A percentile compares a stretch with the other conserved stretches of the same genome.
Evolutionary conservation across 2,797 vertebrate species (phyloP).

Genomic region (Eulemur rubriventer): DNA sequence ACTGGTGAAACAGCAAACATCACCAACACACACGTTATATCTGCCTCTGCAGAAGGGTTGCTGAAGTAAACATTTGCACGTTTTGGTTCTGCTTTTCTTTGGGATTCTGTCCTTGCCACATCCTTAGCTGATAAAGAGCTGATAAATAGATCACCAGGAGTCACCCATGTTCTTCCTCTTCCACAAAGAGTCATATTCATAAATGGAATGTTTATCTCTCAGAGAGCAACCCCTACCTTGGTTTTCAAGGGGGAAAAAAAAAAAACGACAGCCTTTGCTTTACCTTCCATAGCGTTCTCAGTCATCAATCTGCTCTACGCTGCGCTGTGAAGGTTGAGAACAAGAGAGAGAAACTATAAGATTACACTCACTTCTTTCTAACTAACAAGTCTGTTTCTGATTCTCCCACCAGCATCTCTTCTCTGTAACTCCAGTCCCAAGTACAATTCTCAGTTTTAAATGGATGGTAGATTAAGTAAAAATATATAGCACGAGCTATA

Average conservation of each 20-base stretch:
- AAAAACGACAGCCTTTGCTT: not conserved
- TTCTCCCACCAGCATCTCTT: not conserved
- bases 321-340: not conserved
- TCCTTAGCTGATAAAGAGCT: not conserved
- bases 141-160: not conserved
- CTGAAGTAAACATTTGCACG: not conserved
- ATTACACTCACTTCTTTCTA: constrained; percentile 43
- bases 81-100: constrained; percentile 21
- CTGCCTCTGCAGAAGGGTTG: not conserved
- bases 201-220: constrained; percentile 29
- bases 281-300: not conserved
- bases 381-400: constrained; percentile 48
- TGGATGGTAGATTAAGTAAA: constrained; percentile 74
- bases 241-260: not conserved
- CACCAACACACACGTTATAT: not conserved
- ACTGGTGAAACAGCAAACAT: not conserved
- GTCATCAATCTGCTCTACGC: not conserved
- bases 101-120: not conserved
- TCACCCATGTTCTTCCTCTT: not conserved
- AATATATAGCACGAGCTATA: not conserved
- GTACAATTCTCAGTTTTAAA: constrained; percentile 58
- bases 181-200: not conserved
- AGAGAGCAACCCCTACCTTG: not conserved
- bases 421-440: not conserved
- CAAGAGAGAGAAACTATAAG: not conserved